Base-by-base conservation (phyloP, 2,113 vertebrate genomes). In the Chamaetylas fuelleborni region DNA sequence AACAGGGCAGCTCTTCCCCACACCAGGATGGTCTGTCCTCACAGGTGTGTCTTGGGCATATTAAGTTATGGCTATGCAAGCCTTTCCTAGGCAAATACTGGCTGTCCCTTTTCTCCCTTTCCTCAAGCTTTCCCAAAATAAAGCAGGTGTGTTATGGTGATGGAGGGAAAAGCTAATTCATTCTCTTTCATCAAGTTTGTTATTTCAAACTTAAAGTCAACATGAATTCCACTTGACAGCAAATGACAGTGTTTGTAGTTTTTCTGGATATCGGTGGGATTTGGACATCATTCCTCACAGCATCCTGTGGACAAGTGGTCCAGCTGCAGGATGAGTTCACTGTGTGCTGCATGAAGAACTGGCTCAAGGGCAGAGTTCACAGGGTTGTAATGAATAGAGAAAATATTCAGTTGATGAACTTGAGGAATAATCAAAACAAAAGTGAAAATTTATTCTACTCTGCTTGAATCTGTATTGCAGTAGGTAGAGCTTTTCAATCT, bases 71-170 rank as follows among this genome's bases (percentile, higher is more conserved):
- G 2, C 6, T 43, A 6, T 50, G 19, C 7, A 73, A 64, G 7
- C 2, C 38, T 81, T 73, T 81, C 20, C 25, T 26, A n/a, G 17
- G 8, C 7, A 78, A 69, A 81, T 4, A 15, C 0, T 0, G 19
- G 4, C 9, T 61, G 57, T 74, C 6, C 34, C 19, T 62, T 69
- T 58, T 48, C n/a, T n/a, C 6, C 34, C 4, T 92, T 50, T 60
- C 6, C 19, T 78, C 2, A 6, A 73, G 5, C 4, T 28, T 8
- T 33, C 38, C 18, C 48, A 24, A 72, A 77, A 31, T 25, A 5
- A 34, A 51, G 6, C 19, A 40, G 15, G 7, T 65, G 4, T 45
- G 4, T 58, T 60, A n/a, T 23, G 8, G 20, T 8, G 65, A 18
- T 43, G 24, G 6, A 62, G n/a, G 43, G 10, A 26, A 81, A 77